A percentile compares a stretch with the other conserved stretches of the same genome.
phyloP scores from a whole-genome alignment of 2,797 vertebrate genomes.

The Basileuterus tristriatus region DNA sequence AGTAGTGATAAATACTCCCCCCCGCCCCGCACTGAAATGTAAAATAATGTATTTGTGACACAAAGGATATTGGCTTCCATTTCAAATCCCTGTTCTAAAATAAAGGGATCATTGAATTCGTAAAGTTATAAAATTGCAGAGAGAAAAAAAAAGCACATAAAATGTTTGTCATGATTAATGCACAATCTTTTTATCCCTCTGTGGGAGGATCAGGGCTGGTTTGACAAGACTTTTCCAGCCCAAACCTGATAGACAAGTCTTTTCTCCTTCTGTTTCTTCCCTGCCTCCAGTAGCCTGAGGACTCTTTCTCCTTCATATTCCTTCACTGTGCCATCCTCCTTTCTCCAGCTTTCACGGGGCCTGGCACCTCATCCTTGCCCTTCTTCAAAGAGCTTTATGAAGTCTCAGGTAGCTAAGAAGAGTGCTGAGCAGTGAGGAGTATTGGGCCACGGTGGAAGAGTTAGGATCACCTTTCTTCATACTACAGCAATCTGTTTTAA shows the following conservation, averaged over 20 bases:
- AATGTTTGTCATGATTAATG: neutral
- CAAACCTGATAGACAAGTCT: neutral
- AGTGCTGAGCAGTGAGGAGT: neutral
- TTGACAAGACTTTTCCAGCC: neutral
- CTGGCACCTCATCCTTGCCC: neutral
- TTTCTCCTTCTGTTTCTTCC: neutral
- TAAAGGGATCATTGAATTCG: neutral
- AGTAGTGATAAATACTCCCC: neutral
- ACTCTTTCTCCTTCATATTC: neutral
- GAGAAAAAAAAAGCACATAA: fast-evolving
- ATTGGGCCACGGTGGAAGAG: neutral
- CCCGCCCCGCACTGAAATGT: neutral
- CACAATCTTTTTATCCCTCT: neutral
- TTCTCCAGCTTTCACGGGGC: neutral
- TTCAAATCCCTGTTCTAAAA: neutral
- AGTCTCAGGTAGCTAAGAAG: neutral
- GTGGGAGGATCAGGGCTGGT: neutral
- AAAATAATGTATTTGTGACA: neutral
- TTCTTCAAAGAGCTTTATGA: neutral
- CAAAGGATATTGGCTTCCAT: neutral
- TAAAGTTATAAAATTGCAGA: neutral
- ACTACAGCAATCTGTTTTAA: neutral
- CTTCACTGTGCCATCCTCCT: neutral
- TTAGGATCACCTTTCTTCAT: neutral
- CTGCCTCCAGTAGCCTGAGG: neutral